These are phyloP conservation scores for Trichoplusia ni DNA, from an alignment of 1,140 invertebrate species.

Conservation along the genomic window DNA sequence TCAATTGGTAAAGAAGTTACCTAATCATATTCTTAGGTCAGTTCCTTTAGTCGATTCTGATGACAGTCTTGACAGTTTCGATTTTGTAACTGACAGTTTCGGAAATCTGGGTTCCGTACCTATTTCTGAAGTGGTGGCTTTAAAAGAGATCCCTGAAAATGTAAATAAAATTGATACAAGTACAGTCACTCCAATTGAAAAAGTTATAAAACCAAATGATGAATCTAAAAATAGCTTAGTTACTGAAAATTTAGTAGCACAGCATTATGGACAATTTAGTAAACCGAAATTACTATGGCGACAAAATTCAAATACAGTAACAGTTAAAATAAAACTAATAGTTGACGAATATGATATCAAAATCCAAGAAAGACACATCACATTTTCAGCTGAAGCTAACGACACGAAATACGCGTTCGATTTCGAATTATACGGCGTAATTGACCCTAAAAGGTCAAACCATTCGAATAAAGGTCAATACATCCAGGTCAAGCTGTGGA, in stretches of 20 bases:
- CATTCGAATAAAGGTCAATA: constrained; percentile 66
- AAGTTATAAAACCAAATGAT: background rate
- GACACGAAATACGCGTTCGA: constrained; percentile 58
- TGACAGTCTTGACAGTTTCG: constrained; percentile 41
- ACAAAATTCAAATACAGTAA: constrained; percentile 54
- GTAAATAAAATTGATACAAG: too few relatives aligned
- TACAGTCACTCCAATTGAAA: too few relatives aligned
- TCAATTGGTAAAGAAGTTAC: background rate
- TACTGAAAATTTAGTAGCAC: background rate
- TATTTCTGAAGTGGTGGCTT: background rate
- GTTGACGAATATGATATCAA: constrained; percentile 57
- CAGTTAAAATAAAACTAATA: constrained; percentile 63
- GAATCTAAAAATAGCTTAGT: background rate
- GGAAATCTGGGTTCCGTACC: background rate
- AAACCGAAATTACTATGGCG: constrained; percentile 66
- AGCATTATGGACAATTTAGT: constrained; percentile 35
- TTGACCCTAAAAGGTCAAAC: constrained; percentile 43
- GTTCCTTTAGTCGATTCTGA: constrained; percentile 51
- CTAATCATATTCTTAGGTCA: constrained; percentile 35
- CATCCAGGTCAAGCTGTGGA: constrained; percentile 56
- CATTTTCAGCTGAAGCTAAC: constrained; percentile 48
- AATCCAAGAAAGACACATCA: constrained; percentile 49
- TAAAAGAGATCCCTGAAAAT: background rate
- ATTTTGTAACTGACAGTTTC: background rate
- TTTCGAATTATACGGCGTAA: constrained; percentile 61